Conservation (phyloP, 2,888 invertebrate genomes). For the Epirrita christyi region DNA sequence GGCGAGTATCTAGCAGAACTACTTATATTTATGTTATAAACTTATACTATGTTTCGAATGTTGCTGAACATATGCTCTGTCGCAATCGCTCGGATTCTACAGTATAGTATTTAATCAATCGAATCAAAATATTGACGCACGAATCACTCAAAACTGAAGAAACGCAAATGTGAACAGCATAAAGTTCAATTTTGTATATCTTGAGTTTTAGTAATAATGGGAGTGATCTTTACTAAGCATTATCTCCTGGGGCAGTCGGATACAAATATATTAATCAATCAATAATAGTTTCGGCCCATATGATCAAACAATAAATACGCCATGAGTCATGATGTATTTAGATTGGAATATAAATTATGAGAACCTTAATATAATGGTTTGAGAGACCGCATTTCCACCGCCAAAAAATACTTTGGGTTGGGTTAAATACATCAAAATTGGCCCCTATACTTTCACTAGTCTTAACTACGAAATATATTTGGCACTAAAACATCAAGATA, state of each 20-base stretch:
- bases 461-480: slow-evolving; percentile 16
- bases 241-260: no score
- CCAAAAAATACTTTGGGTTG: no score
- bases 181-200: no score
- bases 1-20: slow-evolving; percentile 19
- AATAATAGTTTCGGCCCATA: neutral
- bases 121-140: no score
- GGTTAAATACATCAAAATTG: slow-evolving; percentile 16
- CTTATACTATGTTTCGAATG: neutral
- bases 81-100: no score
- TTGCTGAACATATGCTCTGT: no score
- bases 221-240: no score
- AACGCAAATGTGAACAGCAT: no score
- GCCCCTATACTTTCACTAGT: slow-evolving; percentile 4
- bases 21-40: slow-evolving; percentile 3
- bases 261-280: neutral
- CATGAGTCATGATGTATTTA: neutral
- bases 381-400: neutral
- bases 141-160: no score
- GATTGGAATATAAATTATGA: neutral
- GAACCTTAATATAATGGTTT: slow-evolving; percentile 1
- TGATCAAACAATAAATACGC: neutral
- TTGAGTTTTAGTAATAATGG: neutral
- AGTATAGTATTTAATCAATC: no score
- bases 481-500: slow-evolving; percentile 20